Base-by-base conservation (phyloP, 2,113 vertebrate species). In the Sprattus sprattus region DNA sequence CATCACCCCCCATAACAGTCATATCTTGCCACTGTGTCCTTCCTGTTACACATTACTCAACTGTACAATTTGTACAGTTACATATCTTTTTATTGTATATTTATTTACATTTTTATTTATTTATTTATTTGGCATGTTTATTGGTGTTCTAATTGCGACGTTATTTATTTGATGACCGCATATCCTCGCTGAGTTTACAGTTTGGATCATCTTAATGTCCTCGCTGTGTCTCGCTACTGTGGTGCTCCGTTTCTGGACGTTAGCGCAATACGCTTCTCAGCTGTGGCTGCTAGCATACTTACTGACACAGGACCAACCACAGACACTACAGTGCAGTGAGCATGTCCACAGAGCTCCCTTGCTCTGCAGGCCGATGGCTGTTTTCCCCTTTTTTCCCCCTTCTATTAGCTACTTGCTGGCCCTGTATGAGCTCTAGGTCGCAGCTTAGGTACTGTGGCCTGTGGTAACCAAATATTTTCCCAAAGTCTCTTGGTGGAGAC, bases 61-160 rank as follows among this genome's bases (percentile, higher is more conserved):
- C 13, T 39, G 67, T 75, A 39, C 28, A 75, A 3, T 75, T 16
- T 39, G 67, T 39, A 75, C 67, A 75, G 67, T 75, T 32, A 39
- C 28, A 32, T 13, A 71, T 71, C 32, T 2, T 32, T 49, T 81
- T 82, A 52, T 81, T 86, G 85, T 89, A 91, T 90, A 80, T 89
- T 86, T 84, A 89, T 89, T 39, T 25, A 81, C 71, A 85, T 28
- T 32, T 88, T 18, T 52, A 82, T 87, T 83, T 85, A 86, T 89
- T 86, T 89, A 86, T 89, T 57, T 86, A 86, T 89, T 39, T 39
- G 39, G 39, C 39, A 39, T 39, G 39, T 39, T 39, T 39, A 39
- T 39, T 39, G 39, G 39, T 39, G 39, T 39, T 39, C 39, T 39
- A 39, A 39, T 39, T 39, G 39, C 39, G 39, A 39, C 75, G 3